These are phyloP conservation scores for Sitta carolinensis DNA, from an alignment of 2,797 vertebrate genomes.

Conservation along the genomic window DNA sequence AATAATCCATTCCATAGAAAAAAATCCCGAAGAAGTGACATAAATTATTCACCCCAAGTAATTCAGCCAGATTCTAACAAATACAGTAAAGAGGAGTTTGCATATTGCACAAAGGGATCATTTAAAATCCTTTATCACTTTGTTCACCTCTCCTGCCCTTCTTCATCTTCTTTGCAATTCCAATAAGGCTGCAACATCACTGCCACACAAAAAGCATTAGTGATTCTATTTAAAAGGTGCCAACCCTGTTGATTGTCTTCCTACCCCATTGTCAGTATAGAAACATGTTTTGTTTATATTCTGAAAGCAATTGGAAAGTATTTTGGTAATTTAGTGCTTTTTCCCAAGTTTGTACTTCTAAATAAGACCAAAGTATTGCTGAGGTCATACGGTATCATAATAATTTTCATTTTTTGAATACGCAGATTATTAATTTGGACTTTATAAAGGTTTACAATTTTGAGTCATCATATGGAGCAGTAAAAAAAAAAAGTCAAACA, in stretches of 20 bases:
- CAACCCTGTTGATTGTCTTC: constrained; percentile 20
- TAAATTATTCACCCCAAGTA: constrained; percentile 10
- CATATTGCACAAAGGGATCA: constrained; percentile 29
- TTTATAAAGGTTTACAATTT: background rate
- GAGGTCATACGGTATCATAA: background rate
- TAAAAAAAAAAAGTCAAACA: background rate
- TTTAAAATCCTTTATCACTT: constrained; percentile 38
- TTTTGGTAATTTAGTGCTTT: background rate
- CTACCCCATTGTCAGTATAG: background rate
- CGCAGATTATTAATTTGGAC: background rate
- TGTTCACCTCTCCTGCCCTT: constrained; percentile 20
- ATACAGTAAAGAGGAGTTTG: background rate
- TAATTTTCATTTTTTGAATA: background rate
- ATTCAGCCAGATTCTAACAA: background rate
- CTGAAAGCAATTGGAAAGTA: background rate
- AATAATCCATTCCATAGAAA: background rate
- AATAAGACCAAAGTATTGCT: background rate
- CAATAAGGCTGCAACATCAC: constrained; percentile 20
- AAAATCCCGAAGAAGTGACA: background rate
- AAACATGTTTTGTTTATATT: background rate
- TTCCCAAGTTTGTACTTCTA: background rate
- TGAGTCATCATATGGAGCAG: background rate
- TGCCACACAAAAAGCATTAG: constrained; percentile 38
- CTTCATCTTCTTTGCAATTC: constrained; percentile 50
- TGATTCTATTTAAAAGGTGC: constrained; percentile 43